These are phyloP conservation scores for Macrostomum lignano DNA, from an alignment of 1,140 invertebrate genomes.

Conservation along the genomic window DNA sequence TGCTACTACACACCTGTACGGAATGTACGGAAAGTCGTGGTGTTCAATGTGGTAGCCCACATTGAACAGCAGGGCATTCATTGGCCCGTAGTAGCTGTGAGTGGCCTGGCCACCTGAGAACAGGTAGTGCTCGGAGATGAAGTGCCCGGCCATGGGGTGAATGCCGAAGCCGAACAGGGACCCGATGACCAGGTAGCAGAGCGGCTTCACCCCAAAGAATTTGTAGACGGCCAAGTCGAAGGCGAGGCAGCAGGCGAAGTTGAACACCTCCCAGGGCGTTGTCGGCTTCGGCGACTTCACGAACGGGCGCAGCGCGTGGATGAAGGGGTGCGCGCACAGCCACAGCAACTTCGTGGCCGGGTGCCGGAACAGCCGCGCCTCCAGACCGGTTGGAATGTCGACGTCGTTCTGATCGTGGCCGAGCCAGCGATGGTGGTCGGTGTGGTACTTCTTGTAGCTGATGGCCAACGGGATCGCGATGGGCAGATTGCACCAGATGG, in stretches of 20 bases:
- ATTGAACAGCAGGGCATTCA: constrained; percentile 94
- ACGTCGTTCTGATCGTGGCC: constrained; percentile 22
- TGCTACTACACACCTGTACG: too few species aligned
- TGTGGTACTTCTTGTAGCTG: constrained; percentile 25
- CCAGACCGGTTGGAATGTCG: constrained; percentile 67
- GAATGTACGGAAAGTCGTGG: constrained; percentile 84
- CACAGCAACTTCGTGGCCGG: constrained; percentile 71
- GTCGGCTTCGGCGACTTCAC: constrained; percentile 30
- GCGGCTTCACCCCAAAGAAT: constrained; percentile 41
- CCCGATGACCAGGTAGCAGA: constrained; percentile 56
- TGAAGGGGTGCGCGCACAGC: constrained; percentile 75
- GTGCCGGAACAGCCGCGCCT: constrained; percentile 66
- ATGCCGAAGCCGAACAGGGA: constrained; percentile 70
- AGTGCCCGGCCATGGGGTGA: constrained; percentile 89
- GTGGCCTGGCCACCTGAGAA: constrained; percentile 82
- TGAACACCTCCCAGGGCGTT: constrained; percentile 29
- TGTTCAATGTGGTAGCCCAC: constrained; percentile 44
- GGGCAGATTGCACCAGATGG: constrained; percentile 23
- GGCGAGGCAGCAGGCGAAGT: constrained; percentile 53
- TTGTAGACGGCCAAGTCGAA: constrained; percentile 53
- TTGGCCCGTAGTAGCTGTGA: constrained; percentile 82
- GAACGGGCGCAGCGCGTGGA: constrained; percentile 69
- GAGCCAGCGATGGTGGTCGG: constrained; percentile 17
- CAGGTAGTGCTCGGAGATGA: constrained; percentile 96
- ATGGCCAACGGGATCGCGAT: constrained; percentile 22